Conservation (phyloP, 2,113 vertebrate species). For the Pelecanus crispus region DNA sequence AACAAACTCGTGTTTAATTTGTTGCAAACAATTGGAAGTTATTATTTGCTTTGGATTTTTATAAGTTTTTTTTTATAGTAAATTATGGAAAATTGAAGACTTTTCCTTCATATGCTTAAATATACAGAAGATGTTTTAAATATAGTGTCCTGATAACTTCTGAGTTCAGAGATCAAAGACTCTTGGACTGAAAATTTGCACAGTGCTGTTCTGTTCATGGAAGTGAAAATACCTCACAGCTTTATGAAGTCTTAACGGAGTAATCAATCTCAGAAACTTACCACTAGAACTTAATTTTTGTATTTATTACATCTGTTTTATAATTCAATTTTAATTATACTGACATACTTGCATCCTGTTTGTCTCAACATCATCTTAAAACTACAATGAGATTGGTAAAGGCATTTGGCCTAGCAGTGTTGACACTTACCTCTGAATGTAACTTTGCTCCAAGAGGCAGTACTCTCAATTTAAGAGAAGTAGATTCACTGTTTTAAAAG, state of each 20-base stretch:
- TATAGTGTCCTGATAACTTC: not conserved
- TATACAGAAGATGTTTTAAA: not conserved
- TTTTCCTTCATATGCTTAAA: not conserved
- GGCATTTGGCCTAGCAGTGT: not conserved
- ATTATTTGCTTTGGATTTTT: not conserved
- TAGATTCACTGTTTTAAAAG: not conserved
- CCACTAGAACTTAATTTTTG: not conserved
- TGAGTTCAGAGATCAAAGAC: not conserved
- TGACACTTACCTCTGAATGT: not conserved
- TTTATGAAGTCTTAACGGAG: not conserved
- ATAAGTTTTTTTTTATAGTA: not conserved
- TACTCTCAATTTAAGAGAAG: not conserved
- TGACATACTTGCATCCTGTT: not conserved
- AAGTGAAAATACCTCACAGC: conserved; percentile 30
- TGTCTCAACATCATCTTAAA: not conserved
- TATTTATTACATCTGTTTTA: not conserved
- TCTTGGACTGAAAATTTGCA: not conserved
- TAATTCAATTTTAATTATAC: not conserved
- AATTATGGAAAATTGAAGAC: not conserved
- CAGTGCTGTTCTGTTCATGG: not conserved
- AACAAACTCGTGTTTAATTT: not conserved
- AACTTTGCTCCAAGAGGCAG: not conserved
- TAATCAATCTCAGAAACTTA: not conserved
- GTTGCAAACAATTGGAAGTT: not conserved
- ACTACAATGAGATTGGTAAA: not conserved